Base-by-base conservation (phyloP, 2,797 vertebrate species). In the Urosaurus nigricauda region DNA sequence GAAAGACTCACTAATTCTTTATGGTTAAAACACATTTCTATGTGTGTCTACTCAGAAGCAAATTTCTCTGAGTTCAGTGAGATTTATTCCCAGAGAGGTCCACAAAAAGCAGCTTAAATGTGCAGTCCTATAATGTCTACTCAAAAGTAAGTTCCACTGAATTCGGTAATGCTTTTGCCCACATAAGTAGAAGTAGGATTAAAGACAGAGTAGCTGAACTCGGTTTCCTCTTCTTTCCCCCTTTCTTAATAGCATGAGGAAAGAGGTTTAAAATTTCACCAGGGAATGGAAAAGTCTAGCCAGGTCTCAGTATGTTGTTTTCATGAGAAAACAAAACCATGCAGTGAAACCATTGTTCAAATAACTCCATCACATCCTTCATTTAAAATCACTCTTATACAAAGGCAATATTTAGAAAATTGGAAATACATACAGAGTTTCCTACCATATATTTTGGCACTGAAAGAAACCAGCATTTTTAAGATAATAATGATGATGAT, bases 401-500 rank as follows among this genome's bases (percentile, higher is more conserved):
- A 82, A 82, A 47, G 40, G 21, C 82, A 26, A 40, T 53, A 82
- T 82, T 77, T 56, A n/a, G 29, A 87, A 53, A 70, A 70, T 68
- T 53, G 58, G 43, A 43, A 82, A 78, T 40, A 84, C 86, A 73
- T 87, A 73, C 88, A 90, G 6, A 9, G n/a, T 83, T 84, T 71
- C 82, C 53, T 90, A 2, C 81, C 37, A n/a, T 3, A 80, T 56
- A 77, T n/a, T 58, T 24, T n/a, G 84, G 82, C 83, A 5, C 0
- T 0, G 4, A 68, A 11, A 78, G 12, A 47, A 83, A 90, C 5
- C 32, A 35, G 56, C 2, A 68, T 12, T 68, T 17, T 63, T 79
- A 51, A n/a, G n/a, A n/a, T 37, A 84, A 73, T 9, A 13, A 68
- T 51, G 1, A 51, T 51, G 9, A 51, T 51, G 47, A 68, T 68